Base-by-base conservation (phyloP, 2,797 vertebrate species). In the Ciconia nigra region DNA sequence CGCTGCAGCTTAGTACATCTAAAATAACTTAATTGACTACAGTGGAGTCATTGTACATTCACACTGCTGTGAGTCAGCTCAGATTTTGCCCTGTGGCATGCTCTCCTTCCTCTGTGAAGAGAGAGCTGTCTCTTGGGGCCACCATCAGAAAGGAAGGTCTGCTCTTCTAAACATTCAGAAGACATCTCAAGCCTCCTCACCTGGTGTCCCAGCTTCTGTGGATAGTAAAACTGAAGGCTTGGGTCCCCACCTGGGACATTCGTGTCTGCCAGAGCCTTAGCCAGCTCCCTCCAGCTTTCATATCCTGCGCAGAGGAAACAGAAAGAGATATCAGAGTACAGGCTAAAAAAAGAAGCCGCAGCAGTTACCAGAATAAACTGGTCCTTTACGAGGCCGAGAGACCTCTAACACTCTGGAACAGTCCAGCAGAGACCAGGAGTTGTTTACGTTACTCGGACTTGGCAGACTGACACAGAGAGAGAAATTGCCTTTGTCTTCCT, bases 201-300 rank as follows among this genome's bases (percentile, higher is more conserved):
- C 98, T 97, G 77, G 22, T 83, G 58, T 78, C 55, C 89, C 71
- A 76, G 71, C 47, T 90, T 72, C 54, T 93, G 94, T 1, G 83
- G 89, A 25, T 25, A 89, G 66, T 95, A 97, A 81, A 97, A 96
- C 42, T 95, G 97, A 31, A 97, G 88, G 47, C 94, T 87, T 4
- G 96, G 89, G 69, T 97, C 92, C 39, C 96, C 95, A 12, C 87
- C 93, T 4, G 96, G 97, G 52, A 87, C 97, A 24, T 58, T 80
- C 5, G 89, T 89, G 77, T 85, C 96, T 62, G 97, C 97, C 83
- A 98, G 90, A 58, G 97, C 98, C 82, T 98, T 98, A n/a, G 98
- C 98, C 80, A 98, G 92, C 74, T 98, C 98, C 80, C 96, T 97
- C 98, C 98, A 98, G 95, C 96, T 98, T 80, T 97, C 83, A 0